Evolutionary conservation across 2,888 invertebrate species (phyloP).

Genomic region (Drosophila limbata): DNA sequence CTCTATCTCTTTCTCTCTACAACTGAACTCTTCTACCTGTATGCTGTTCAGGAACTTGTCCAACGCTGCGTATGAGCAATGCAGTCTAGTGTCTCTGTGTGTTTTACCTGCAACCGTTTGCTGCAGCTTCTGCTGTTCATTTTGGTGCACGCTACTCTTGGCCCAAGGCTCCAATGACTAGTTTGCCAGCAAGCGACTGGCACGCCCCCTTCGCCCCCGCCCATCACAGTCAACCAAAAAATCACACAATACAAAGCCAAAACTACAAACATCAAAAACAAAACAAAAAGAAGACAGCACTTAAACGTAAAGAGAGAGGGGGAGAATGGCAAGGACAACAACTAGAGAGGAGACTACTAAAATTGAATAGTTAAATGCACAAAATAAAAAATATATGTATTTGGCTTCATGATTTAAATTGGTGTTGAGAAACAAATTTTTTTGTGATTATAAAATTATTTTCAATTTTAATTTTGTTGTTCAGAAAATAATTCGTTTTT

Average conservation of each 20-base stretch:
- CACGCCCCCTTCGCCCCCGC: conserved; percentile 22
- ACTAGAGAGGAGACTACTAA: conserved; percentile 38
- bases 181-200: conserved; percentile 59
- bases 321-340: background rate
- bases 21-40: conserved; percentile 27
- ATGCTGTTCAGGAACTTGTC: conserved; percentile 50
- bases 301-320: conserved; percentile 6
- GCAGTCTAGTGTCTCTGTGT: conserved; percentile 25
- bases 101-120: conserved; percentile 43
- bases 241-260: conserved; percentile 74
- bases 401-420: background rate
- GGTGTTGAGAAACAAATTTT: too few species aligned
- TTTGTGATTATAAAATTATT: too few species aligned
- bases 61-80: conserved; percentile 75
- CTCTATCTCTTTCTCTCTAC: conserved; percentile 22
- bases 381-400: background rate
- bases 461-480: too few species aligned
- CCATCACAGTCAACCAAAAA: conserved; percentile 57
- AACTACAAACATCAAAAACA: conserved; percentile 59
- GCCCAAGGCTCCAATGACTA: conserved; percentile 60
- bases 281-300: conserved; percentile 26
- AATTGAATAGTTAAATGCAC: background rate
- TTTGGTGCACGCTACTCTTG: conserved; percentile 58
- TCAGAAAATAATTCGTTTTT: too few species aligned
- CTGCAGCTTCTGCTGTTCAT: conserved; percentile 58